A percentile compares a stretch with the other conserved stretches of the same genome.
Conservation (phyloP, 2,888 invertebrate species). For the Branchipolynoe longqiensis region DNA sequence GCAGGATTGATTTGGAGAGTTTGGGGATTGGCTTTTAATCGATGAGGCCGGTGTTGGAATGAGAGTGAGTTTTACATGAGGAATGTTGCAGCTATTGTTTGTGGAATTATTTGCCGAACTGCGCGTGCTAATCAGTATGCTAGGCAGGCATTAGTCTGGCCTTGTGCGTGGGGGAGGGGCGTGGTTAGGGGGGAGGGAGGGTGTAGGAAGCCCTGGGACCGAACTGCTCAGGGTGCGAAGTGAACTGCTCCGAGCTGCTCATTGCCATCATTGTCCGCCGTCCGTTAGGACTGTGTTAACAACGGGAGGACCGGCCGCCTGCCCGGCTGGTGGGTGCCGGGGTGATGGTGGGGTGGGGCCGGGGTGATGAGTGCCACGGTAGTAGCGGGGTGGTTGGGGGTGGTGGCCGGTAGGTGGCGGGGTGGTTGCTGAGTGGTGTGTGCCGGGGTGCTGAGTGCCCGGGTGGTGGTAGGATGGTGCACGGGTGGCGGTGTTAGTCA, state of each 20-base stretch:
- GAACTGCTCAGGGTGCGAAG: not conserved
- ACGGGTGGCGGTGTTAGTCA: too few relatives aligned
- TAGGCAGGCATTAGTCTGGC: slow-evolving; percentile 1
- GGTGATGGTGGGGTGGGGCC: not conserved
- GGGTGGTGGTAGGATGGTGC: too few relatives aligned
- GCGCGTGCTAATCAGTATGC: slow-evolving; percentile 16
- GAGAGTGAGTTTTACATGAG: too few relatives aligned
- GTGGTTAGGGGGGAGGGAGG: too few relatives aligned
- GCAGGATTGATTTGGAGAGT: too few relatives aligned
- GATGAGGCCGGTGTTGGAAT: too few relatives aligned
- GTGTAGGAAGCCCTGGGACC: not conserved
- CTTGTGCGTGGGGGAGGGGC: slow-evolving; percentile 15
- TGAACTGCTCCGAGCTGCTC: slow-evolving; percentile 12
- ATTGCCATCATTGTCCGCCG: slow-evolving; percentile 5
- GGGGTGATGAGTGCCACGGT: not conserved
- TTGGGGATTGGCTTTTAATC: too few relatives aligned
- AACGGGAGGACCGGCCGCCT: not conserved
- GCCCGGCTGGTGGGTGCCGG: not conserved
- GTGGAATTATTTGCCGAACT: not conserved
- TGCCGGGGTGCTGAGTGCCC: too few relatives aligned
- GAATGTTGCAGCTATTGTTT: too few relatives aligned
- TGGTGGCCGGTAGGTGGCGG: too few relatives aligned
- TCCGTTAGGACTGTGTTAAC: not conserved
- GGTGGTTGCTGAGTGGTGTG: too few relatives aligned
- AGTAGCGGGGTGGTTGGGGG: too few relatives aligned